phyloP scores from a whole-genome alignment of 2,888 invertebrate genomes.

The Cordilura impudica region DNA sequence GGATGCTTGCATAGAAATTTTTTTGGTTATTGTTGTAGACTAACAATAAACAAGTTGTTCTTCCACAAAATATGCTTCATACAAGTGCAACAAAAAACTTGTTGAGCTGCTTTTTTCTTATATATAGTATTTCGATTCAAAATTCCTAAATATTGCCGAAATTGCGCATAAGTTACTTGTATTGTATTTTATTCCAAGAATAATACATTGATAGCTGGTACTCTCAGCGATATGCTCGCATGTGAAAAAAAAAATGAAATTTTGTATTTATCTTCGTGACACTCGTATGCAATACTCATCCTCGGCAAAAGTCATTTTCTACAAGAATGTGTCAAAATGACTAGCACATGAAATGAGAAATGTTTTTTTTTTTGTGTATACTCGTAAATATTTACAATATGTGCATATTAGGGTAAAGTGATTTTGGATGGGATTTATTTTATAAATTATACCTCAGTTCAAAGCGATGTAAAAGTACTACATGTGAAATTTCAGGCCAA shows the following conservation, averaged over 20 bases:
- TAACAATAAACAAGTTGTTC: background rate
- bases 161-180: background rate
- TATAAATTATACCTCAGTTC: no score
- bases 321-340: conserved; percentile 21
- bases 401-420: no score
- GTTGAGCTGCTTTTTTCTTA: background rate
- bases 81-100: background rate
- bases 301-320: background rate
- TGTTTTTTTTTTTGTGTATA: no score
- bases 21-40: background rate
- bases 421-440: no score
- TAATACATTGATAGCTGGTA: background rate
- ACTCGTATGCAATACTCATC: background rate
- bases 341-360: conserved; percentile 35
- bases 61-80: background rate
- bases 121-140: background rate
- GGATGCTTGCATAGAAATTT: background rate
- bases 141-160: conserved; percentile 3
- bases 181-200: background rate
- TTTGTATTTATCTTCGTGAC: conserved; percentile 3
- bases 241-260: background rate
- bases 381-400: no score
- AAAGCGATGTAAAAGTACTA: conserved; percentile 21
- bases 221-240: background rate
- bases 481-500: no score